A percentile compares a stretch with the other conserved stretches of the same genome.
phyloP scores from a whole-genome alignment of 2,113 vertebrate species.

The Prolemur simus region DNA sequence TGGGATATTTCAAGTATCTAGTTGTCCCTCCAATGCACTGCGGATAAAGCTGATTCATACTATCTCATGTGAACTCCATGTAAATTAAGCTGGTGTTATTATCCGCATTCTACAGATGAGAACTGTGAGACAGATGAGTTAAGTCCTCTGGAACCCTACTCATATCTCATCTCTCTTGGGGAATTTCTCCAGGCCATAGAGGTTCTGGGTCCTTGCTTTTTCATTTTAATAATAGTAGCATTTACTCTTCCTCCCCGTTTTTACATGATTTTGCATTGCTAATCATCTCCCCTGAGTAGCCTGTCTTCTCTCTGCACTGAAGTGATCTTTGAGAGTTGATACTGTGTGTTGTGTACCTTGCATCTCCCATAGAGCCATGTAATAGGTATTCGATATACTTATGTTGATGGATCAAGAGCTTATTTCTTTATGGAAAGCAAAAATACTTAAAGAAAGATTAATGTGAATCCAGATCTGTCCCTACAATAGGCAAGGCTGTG shows the following conservation, averaged over 20 bases:
- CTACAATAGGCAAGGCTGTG: neutral
- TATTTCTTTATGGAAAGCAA: neutral
- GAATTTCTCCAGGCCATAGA: neutral
- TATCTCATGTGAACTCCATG: neutral
- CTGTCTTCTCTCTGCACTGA: neutral
- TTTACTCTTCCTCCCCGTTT: neutral
- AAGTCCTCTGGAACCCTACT: neutral
- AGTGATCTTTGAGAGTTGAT: neutral
- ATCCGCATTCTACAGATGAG: neutral
- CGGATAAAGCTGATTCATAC: neutral
- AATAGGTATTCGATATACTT: neutral
- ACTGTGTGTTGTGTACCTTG: neutral
- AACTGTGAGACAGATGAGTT: neutral
- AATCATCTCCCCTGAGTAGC: neutral
- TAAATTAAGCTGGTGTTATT: neutral
- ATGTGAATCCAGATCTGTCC: neutral
- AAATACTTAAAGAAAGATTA: constrained; percentile 15
- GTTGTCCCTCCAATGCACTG: neutral
- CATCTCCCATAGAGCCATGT: neutral
- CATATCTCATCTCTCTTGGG: neutral
- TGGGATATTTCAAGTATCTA: neutral
- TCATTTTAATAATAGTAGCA: neutral
- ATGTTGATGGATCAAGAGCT: neutral
- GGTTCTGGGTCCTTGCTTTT: neutral
- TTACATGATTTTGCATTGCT: neutral